Conservation (phyloP, 2,113 vertebrate species). For the Perca flavescens region DNA sequence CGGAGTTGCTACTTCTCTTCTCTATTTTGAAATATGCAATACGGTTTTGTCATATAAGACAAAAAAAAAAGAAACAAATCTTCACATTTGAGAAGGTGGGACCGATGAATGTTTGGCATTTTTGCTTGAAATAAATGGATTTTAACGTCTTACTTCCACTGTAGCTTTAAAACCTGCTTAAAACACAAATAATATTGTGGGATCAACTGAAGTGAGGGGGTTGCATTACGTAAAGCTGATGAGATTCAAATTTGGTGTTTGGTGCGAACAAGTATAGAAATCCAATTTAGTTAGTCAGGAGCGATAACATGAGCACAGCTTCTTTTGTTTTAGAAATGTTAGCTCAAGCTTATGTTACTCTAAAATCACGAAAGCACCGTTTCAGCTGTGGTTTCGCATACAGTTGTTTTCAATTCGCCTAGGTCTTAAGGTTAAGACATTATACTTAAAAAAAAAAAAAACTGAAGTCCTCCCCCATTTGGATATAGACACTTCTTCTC, state of each 20-base stretch:
- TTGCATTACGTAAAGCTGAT: background rate
- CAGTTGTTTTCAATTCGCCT: slow-evolving; percentile 69
- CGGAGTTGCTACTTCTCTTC: background rate
- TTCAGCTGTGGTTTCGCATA: background rate
- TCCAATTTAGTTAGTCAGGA: background rate
- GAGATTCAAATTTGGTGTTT: background rate
- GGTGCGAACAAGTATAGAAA: background rate
- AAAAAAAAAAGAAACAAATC: background rate
- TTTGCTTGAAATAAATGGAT: too few species aligned
- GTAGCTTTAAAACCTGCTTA: too few species aligned
- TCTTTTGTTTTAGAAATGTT: background rate
- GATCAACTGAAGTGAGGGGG: too few species aligned
- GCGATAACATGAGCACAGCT: background rate
- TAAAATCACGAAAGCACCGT: background rate
- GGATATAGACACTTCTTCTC: slow-evolving; percentile 29
- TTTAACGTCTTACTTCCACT: too few species aligned
- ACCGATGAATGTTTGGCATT: too few species aligned
- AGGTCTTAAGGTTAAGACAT: slow-evolving; percentile 77
- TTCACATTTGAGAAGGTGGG: too few species aligned
- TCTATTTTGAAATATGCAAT: background rate
- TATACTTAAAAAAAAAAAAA: slow-evolving; percentile 75
- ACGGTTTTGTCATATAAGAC: background rate
- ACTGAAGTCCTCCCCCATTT: slow-evolving; percentile 76
- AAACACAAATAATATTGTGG: too few species aligned
- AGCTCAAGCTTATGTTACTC: background rate